Evolutionary conservation across 2,113 vertebrate species (phyloP), one percentile per base, ranked within the genome.

Genomic region (Entelurus aequoreus): DNA sequence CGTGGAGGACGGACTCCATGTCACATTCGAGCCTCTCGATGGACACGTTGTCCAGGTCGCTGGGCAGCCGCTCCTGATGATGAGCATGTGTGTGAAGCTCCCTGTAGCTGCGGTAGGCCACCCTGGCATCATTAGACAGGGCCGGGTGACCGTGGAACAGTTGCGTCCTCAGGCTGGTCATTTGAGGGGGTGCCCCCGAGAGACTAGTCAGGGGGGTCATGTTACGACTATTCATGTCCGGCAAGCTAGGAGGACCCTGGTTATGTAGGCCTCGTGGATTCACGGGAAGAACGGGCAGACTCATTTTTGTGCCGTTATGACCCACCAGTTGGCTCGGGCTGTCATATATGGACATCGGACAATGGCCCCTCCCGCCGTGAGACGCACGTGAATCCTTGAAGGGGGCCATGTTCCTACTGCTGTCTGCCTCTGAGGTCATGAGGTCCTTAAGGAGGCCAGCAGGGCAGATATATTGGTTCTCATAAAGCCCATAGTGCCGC

Each of bases 11-110:
- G 0, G 94, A 93, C 83, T 98, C 97, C 91, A 99, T 89, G 84
- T 99, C 96, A 65, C 95, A 98, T 81, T 98, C 97, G 80, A 98
- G 89, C 76, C 91, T 91, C 83, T 99, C 96, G n/a, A 98, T 92
- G 49, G 94, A 90, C 93, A 99, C 90, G 84, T 93, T 95, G 28
- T 99, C 96, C 88, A 99, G 92, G 90, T 98, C 97, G 70, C 97
- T 98, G 13, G 97, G 97, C 74, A 98, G 92, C 84, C 92, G 92
- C 84, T 98, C 97, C 78, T 94, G 94, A 82, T 94, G 93, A 48
- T 81, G 79, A 44, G 74, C 35, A 6, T 77, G 74, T 76, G 84
- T 76, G 72, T 89, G 84, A 85, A 83, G 83, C 28, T 93, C 90
- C 78, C 92, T 90, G 2, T 94, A 96, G 79, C 86, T 90, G 75